These are phyloP conservation scores for Thyatira batis DNA, from an alignment of 2,888 invertebrate species.

Conservation along the genomic window DNA sequence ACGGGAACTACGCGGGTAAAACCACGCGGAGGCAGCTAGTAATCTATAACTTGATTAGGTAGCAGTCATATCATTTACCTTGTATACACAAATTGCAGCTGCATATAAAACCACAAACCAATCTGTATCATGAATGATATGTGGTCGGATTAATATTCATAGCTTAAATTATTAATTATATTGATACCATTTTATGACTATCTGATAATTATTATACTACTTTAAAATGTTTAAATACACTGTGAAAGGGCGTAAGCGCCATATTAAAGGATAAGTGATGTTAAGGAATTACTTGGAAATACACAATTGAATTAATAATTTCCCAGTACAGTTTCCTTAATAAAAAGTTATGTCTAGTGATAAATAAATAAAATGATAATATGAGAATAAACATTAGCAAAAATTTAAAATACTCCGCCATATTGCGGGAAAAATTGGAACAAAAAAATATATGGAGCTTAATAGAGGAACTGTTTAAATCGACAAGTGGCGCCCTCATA, in stretches of 20 bases:
- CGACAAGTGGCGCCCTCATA: too few relatives aligned
- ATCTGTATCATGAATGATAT: background rate
- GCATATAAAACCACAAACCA: background rate
- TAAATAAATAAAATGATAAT: background rate
- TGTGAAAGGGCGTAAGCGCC: slow-evolving; percentile 3
- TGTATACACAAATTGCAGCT: background rate
- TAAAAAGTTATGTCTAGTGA: background rate
- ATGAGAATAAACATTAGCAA: background rate
- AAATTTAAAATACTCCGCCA: too few relatives aligned
- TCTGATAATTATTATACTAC: slow-evolving; percentile 1
- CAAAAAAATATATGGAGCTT: background rate
- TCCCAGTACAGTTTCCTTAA: background rate
- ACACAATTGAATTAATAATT: too few relatives aligned
- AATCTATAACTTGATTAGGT: too few relatives aligned
- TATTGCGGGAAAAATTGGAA: background rate
- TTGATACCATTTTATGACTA: background rate
- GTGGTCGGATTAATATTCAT: too few relatives aligned
- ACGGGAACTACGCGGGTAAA: too few relatives aligned
- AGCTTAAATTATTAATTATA: background rate
- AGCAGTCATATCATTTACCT: too few relatives aligned
- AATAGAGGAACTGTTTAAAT: too few relatives aligned
- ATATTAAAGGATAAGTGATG: slow-evolving; percentile 9
- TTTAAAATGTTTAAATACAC: slow-evolving; percentile 3
- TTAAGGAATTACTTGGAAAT: slow-evolving; percentile 9
- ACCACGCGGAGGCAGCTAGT: too few relatives aligned